Evolutionary conservation across 2,113 vertebrate species (phyloP).

Genomic region (Eurystomus gularis): DNA sequence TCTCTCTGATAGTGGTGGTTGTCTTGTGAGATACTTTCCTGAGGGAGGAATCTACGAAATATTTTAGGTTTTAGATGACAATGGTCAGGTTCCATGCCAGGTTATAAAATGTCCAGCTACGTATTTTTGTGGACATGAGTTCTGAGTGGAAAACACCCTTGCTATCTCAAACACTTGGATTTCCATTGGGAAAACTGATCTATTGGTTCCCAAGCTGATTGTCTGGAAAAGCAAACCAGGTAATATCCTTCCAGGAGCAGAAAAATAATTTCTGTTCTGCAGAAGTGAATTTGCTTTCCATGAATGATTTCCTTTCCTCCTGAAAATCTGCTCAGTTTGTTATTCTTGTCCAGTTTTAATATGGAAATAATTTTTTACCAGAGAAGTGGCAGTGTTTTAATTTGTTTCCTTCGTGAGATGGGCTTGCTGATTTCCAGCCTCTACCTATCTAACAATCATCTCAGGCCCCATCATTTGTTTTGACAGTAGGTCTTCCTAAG

Average conservation of each 20-base stretch:
- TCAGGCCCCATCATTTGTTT: neutral
- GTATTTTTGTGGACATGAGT: neutral
- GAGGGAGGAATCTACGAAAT: neutral
- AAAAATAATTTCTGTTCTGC: neutral
- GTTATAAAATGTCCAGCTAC: neutral
- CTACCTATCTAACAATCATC: neutral
- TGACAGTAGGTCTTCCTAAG: neutral
- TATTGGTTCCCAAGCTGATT: neutral
- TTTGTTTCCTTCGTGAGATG: neutral
- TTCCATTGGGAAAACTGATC: neutral
- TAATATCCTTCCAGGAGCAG: neutral
- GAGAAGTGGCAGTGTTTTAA: neutral
- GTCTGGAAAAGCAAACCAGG: neutral
- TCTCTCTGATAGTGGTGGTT: neutral
- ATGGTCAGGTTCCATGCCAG: neutral
- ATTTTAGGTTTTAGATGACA: neutral
- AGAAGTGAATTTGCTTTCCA: neutral
- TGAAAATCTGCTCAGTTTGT: neutral
- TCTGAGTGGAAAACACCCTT: neutral
- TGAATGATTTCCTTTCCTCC: neutral
- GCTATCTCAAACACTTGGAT: neutral
- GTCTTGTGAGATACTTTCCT: neutral
- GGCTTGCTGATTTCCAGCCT: neutral
- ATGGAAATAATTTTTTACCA: neutral
- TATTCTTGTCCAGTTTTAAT: neutral